These are phyloP conservation scores for Oscheius sp. DNA, from an alignment of 1,140 invertebrate species.

Conservation along the genomic window DNA sequence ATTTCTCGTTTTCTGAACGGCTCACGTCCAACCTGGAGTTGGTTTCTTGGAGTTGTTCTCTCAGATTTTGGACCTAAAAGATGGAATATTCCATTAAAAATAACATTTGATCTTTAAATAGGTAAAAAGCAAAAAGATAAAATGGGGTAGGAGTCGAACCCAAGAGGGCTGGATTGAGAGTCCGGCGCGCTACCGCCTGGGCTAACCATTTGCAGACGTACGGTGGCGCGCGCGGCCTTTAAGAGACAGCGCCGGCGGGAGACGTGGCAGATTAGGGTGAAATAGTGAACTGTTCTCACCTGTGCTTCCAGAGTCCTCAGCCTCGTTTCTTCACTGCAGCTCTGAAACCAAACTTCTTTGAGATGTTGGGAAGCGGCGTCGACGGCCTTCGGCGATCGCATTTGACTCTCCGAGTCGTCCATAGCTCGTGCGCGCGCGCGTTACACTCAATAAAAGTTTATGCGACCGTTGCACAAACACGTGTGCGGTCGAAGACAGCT, in stretches of 20 bases:
- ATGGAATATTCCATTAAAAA: no score
- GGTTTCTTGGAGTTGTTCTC: conserved; percentile 50
- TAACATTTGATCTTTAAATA: no score
- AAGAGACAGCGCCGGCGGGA: no score
- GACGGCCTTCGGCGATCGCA: not conserved
- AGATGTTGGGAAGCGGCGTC: not conserved
- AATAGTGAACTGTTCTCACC: no score
- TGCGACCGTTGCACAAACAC: not conserved
- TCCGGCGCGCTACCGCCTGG: no score
- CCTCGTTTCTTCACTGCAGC: conserved; percentile 16
- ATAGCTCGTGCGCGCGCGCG: no score
- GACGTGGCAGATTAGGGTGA: no score
- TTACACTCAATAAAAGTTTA: conserved; percentile 15
- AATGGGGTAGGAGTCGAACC: no score
- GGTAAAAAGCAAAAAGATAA: no score
- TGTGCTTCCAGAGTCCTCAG: conserved; percentile 22
- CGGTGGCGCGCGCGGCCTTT: no score
- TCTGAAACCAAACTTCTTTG: conserved; percentile 1
- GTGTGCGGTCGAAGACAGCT: not conserved
- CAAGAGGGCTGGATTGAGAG: no score
- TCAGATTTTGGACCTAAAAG: conserved; percentile 45
- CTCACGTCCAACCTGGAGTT: conserved; percentile 42
- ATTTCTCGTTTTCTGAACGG: conserved; percentile 40
- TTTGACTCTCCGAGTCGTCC: not conserved
- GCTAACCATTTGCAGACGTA: no score